These are phyloP conservation scores for Athalia circularis DNA, from an alignment of 2,888 invertebrate genomes.

Conservation along the genomic window DNA sequence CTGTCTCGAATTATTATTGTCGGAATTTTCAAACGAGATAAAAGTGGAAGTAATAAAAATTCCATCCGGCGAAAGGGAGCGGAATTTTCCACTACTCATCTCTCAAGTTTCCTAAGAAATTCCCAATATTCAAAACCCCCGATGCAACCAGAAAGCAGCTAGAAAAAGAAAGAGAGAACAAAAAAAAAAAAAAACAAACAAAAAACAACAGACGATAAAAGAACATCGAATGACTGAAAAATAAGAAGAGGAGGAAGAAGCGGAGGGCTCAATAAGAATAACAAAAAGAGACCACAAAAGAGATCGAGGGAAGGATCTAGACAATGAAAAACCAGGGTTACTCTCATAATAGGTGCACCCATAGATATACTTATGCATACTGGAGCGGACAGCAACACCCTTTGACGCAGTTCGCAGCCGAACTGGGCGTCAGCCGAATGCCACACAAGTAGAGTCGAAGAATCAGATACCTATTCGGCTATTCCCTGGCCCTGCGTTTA, in stretches of 20 bases:
- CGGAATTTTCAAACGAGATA: no score
- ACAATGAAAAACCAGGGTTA: constrained; percentile 32
- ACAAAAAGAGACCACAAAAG: constrained; percentile 41
- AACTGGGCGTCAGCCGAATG: constrained; percentile 9
- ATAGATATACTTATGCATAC: no score
- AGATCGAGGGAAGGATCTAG: constrained; percentile 17
- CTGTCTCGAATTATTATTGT: no score
- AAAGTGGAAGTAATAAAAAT: background rate
- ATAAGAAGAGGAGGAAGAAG: constrained; percentile 18
- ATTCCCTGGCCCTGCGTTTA: constrained; percentile 47
- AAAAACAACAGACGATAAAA: constrained; percentile 33
- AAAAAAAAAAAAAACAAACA: no score
- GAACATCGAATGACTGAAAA: constrained; percentile 47
- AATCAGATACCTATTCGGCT: constrained; percentile 60
- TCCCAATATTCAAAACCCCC: no score
- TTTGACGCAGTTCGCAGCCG: background rate
- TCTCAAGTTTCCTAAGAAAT: no score
- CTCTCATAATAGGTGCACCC: no score
- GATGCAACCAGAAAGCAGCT: no score
- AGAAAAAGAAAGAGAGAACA: no score
- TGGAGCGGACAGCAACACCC: background rate
- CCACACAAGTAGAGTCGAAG: constrained; percentile 61
- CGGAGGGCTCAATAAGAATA: constrained; percentile 40
- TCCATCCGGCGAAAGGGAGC: no score
- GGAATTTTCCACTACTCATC: no score